Percentiles rank a stretch among this genome's conserved stretches.
These are phyloP conservation scores for Drosophila ercepeae DNA, from an alignment of 1,140 invertebrate genomes.

Conservation along the genomic window DNA sequence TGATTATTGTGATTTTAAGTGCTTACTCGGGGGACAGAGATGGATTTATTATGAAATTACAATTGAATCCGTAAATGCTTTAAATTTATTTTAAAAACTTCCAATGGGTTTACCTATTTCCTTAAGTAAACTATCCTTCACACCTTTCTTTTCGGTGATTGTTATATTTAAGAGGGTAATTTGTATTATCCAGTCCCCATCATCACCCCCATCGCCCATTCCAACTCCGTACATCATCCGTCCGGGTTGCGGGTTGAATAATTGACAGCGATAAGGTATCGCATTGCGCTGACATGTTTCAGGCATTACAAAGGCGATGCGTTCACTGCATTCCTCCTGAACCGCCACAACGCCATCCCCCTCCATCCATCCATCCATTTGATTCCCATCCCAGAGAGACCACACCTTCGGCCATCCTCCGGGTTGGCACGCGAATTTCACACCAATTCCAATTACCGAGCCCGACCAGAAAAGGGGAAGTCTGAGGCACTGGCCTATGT, in stretches of 20 bases:
- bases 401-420: conserved; percentile 39
- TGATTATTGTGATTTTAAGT: conserved; percentile 35
- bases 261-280: conserved; percentile 80
- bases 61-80: no score
- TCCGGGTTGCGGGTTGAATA: conserved; percentile 53
- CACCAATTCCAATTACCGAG: conserved; percentile 76
- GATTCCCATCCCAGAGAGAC: conserved; percentile 10
- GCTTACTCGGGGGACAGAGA: conserved; percentile 2
- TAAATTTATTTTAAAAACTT: background rate
- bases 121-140: background rate
- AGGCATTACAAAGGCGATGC: conserved; percentile 68
- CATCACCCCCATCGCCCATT: background rate
- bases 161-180: conserved; percentile 79
- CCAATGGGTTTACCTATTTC: background rate
- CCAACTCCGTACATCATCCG: conserved; percentile 1
- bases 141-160: conserved; percentile 37
- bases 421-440: conserved; percentile 75
- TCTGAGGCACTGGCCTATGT: conserved; percentile 69
- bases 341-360: background rate
- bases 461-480: conserved; percentile 12
- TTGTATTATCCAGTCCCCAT: conserved; percentile 41
- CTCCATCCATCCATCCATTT: background rate
- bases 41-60: conserved; percentile 7
- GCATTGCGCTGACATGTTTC: conserved; percentile 81
- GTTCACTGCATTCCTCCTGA: conserved; percentile 6